Evolutionary conservation across 2,113 vertebrate genomes (phyloP), one percentile per base, ranked within the genome.

Genomic region (Notothenia rossii): DNA sequence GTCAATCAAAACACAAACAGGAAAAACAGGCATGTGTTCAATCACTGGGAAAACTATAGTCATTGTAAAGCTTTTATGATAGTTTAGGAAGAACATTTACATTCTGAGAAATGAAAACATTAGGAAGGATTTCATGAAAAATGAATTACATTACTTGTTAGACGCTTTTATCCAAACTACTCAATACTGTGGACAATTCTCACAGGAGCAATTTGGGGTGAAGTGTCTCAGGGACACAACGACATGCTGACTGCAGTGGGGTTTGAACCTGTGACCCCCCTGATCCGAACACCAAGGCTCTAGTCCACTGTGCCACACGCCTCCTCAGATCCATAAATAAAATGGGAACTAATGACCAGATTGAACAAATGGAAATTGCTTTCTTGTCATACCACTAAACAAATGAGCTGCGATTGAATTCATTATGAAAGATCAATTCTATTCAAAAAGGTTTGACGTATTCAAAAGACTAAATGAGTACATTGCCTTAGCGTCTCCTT

Each of bases 341-440:
- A 29, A 45, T 20, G 2, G 0, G 3, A 59, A 60, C 48, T 33
- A 53, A 65, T 48, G 45, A 65, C 2, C 2, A 55, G n/a, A 61
- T n/a, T 7, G 72, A 71, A 49, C 6, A 18, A 54, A 75, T 45
- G 18, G 46, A 75, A 71, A 33, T 13, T 55, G n/a, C 17, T 17
- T 49, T 61, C 33, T 10, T 70, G 14, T 71, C 51, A 63, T 56
- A 17, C 5, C 11, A 20, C 36, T 49, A 33, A 72, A 66, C 33
- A 9, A 58, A 48, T 14, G 9, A 65, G 67, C 15, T 14, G 6
- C 17, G 17, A 46, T 61, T 71, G 2, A 66, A 54, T 55, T 25
- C 33, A 72, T 36, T 46, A 29, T 20, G 29, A 46, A 12, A 22
- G 48, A 58, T 29, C 1, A 77, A 51, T 67, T 10, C 63, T 59